phyloP scores from a whole-genome alignment of 2,113 vertebrate genomes.

The Kryptolebias marmoratus region DNA sequence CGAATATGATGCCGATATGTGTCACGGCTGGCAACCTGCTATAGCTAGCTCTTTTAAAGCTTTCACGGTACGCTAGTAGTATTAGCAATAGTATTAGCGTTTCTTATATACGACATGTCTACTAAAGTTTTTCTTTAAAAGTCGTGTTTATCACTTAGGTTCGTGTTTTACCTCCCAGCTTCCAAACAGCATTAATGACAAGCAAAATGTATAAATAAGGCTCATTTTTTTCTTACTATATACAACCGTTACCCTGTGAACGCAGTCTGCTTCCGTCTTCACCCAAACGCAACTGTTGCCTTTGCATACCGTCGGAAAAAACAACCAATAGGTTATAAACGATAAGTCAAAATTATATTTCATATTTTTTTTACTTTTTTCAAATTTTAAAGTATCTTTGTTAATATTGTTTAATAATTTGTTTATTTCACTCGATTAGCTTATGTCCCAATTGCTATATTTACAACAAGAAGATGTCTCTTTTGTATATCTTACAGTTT shows the following conservation, averaged over 20 bases:
- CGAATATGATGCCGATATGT: neutral
- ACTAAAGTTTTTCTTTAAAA: neutral
- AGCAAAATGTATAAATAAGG: neutral
- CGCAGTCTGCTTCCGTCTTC: constrained; percentile 4
- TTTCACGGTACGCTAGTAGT: neutral
- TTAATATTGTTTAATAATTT: neutral
- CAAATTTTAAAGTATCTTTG: neutral
- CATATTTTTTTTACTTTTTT: too few relatives aligned
- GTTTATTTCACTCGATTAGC: neutral
- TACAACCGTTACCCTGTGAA: constrained; percentile 9
- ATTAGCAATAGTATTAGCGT: constrained; percentile 12
- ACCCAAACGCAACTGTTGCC: constrained; percentile 30
- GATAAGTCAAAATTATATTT: too few relatives aligned
- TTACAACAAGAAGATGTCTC: neutral
- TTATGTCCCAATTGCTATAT: neutral
- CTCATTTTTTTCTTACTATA: neutral
- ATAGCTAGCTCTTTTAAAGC: neutral
- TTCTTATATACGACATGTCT: neutral
- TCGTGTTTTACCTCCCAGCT: neutral
- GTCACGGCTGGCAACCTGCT: neutral
- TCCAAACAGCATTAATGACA: neutral
- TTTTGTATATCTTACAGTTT: neutral
- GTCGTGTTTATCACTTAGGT: accelerated
- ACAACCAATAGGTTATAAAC: neutral
- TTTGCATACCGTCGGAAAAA: constrained; percentile 19